phyloP scores from a whole-genome alignment of 2,113 vertebrate species.

The Triplophysa dalaica region DNA sequence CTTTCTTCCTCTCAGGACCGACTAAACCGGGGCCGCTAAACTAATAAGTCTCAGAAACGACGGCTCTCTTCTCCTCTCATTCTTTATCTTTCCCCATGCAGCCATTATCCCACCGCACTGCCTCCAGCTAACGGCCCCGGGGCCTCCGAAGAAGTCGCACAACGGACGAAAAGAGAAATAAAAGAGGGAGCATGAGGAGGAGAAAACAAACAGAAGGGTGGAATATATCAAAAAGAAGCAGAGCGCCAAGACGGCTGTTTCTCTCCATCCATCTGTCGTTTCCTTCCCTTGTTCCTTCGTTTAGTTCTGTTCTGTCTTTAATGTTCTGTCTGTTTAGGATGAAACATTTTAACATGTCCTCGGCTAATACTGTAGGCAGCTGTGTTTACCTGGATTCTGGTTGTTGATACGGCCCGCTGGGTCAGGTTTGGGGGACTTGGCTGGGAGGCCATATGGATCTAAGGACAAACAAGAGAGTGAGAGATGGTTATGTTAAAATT shows the following conservation, averaged over 20 bases:
- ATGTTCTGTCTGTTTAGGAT: conserved; percentile 31
- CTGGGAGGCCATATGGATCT: conserved; percentile 76
- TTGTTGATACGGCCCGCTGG: conserved; percentile 72
- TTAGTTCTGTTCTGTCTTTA: conserved; percentile 30
- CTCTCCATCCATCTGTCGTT: conserved; percentile 44
- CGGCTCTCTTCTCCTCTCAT: conserved; percentile 55
- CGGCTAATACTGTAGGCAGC: not conserved
- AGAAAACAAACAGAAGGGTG: conserved; percentile 53
- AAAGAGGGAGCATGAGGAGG: conserved; percentile 41
- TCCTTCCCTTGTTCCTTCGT: conserved; percentile 4
- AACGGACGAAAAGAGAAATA: conserved; percentile 36
- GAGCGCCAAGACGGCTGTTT: conserved; percentile 35
- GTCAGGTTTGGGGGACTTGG: conserved; percentile 70
- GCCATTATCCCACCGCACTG: conserved; percentile 73
- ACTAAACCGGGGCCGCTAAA: conserved; percentile 65
- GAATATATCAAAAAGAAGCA: conserved; percentile 59
- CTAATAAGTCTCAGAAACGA: conserved; percentile 76
- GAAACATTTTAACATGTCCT: not conserved
- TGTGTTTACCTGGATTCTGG: conserved; percentile 72
- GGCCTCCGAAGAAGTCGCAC: conserved; percentile 50
- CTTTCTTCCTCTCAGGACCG: conserved; percentile 44
- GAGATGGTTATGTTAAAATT: not conserved
- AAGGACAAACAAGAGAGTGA: conserved; percentile 22
- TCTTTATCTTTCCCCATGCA: conserved; percentile 68
- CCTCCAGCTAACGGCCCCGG: conserved; percentile 71